phyloP scores from a whole-genome alignment of 2,113 vertebrate species.

The Gymnorhina tibicen region DNA sequence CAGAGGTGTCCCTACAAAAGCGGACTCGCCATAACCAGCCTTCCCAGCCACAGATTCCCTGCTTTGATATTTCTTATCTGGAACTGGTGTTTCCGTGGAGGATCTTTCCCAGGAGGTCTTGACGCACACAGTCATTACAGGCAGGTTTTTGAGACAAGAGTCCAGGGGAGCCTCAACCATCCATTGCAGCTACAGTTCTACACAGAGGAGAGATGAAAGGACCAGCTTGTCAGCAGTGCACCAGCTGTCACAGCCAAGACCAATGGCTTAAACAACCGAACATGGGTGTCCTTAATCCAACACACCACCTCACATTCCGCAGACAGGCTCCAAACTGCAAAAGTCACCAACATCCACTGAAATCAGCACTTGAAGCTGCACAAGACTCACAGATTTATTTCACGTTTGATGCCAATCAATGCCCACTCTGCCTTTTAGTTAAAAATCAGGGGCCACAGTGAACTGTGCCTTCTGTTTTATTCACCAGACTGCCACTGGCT shows the following conservation, averaged over 20 bases:
- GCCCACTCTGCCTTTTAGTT: not conserved
- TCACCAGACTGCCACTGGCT: not conserved
- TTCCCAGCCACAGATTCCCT: not conserved
- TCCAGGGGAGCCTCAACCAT: not conserved
- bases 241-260: not conserved
- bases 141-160: not conserved
- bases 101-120: not conserved
- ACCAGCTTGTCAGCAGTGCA: not conserved
- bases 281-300: not conserved
- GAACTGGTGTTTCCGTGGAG: not conserved
- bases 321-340: not conserved
- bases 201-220: not conserved
- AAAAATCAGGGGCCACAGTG: not conserved
- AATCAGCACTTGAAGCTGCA: not conserved
- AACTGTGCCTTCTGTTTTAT: not conserved
- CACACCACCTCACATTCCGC: not conserved
- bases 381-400: not conserved
- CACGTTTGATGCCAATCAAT: not conserved
- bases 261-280: fast-evolving
- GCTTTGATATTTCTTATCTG: not conserved
- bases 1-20: not conserved
- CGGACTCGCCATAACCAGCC: not conserved
- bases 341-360: not conserved
- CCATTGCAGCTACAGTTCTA: not conserved
- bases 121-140: not conserved